Percentiles rank a stretch among this genome's conserved stretches.
These are phyloP conservation scores for Andrena hattorfiana DNA, from an alignment of 2,888 invertebrate species.

Conservation along the genomic window DNA sequence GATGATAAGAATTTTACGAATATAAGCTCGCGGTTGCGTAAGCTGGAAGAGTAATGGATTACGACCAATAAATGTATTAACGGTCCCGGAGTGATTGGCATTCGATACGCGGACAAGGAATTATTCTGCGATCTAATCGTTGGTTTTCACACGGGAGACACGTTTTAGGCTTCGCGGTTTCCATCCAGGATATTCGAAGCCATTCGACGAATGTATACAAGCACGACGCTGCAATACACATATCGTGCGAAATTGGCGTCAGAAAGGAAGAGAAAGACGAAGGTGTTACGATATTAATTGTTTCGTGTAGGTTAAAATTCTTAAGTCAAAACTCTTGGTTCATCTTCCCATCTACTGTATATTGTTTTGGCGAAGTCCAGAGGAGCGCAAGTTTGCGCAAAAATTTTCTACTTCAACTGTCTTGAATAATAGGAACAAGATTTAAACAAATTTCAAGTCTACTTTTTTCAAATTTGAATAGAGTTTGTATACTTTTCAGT, in stretches of 20 bases:
- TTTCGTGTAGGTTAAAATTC: neutral
- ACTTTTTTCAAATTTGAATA: too few relatives aligned
- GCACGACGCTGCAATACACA: too few relatives aligned
- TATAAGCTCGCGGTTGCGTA: constrained; percentile 23
- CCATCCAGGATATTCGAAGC: neutral
- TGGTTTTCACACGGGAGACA: neutral
- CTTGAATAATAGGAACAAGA: too few relatives aligned
- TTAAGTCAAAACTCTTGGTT: neutral
- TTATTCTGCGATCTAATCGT: constrained; percentile 12
- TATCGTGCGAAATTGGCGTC: neutral
- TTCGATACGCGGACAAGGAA: constrained; percentile 3
- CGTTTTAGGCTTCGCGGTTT: neutral
- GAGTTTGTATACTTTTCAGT: too few relatives aligned
- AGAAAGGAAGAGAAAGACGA: neutral
- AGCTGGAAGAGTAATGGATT: constrained; percentile 21
- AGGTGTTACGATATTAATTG: neutral
- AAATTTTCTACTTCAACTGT: too few relatives aligned
- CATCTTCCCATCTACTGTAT: too few relatives aligned
- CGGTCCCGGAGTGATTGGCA: constrained; percentile 1
- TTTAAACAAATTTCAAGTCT: too few relatives aligned
- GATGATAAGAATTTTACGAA: constrained; percentile 28
- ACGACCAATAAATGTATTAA: constrained; percentile 1
- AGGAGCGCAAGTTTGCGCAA: too few relatives aligned
- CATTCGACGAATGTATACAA: neutral
- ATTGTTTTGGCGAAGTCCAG: too few relatives aligned